phyloP scores from a whole-genome alignment of 2,113 vertebrate species.

The Tenrec ecaudatus region DNA sequence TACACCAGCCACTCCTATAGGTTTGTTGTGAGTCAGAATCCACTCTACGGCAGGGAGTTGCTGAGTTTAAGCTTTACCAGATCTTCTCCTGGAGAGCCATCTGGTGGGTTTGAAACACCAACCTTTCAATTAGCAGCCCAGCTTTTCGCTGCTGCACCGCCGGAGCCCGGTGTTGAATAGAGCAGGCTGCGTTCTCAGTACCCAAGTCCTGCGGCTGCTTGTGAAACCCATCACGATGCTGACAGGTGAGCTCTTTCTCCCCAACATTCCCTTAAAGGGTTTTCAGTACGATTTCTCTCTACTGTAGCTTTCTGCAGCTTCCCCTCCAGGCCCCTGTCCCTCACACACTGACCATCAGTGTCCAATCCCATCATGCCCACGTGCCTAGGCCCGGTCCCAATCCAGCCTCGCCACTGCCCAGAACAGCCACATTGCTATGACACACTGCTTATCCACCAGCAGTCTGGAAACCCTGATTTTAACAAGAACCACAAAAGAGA shows the following conservation, averaged over 20 bases:
- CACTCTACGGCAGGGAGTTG: too few relatives aligned
- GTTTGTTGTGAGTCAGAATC: too few relatives aligned
- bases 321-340: neutral
- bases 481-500: conserved; percentile 64
- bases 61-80: neutral
- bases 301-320: neutral
- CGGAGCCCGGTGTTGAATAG: neutral
- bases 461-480: conserved; percentile 63
- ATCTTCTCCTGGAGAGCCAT: neutral
- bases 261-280: neutral
- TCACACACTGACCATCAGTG: neutral
- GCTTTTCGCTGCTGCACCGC: neutral
- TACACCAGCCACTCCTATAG: too few relatives aligned
- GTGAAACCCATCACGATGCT: neutral
- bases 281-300: neutral
- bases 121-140: neutral
- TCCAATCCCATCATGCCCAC: neutral
- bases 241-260: neutral
- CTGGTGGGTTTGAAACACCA: neutral
- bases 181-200: neutral
- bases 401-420: neutral
- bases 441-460: conserved; percentile 40
- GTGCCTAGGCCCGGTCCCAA: neutral
- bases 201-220: neutral
- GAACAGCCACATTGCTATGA: neutral